phyloP scores from a whole-genome alignment of 2,113 vertebrate genomes.

The Tragelaphus imberbis region DNA sequence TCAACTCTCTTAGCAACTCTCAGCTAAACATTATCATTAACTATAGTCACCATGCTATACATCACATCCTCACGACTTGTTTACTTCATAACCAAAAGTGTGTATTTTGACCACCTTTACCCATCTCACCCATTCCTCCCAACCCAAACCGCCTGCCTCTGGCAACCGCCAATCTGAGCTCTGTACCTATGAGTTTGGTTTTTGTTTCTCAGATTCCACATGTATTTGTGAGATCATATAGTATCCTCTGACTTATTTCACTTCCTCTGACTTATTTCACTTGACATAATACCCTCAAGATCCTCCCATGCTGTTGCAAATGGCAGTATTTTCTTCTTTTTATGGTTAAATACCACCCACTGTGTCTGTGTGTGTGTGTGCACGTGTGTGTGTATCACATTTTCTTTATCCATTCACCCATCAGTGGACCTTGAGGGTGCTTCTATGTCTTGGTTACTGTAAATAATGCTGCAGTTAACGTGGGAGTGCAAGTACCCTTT shows the following conservation, averaged over 20 bases:
- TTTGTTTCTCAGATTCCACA: background rate
- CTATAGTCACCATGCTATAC: background rate
- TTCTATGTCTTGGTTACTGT: background rate
- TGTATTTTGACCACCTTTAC: background rate
- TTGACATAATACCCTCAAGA: background rate
- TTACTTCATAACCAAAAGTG: background rate
- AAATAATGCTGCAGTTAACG: background rate
- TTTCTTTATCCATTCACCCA: background rate
- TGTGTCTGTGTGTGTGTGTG: background rate
- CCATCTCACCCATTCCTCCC: background rate
- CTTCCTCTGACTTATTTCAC: background rate
- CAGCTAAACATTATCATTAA: background rate
- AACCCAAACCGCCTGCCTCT: background rate
- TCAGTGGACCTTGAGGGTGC: background rate
- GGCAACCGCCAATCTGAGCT: background rate
- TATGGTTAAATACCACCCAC: background rate
- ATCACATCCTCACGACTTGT: background rate
- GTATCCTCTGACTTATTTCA: background rate
- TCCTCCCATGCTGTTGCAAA: background rate
- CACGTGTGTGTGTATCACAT: background rate
- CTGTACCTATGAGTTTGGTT: background rate
- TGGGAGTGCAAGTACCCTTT: background rate
- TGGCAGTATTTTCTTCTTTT: background rate
- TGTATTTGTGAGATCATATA: background rate
- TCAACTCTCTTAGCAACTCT: background rate